Conservation (phyloP, 2,888 invertebrate species). For the Oeneis ivallda region DNA sequence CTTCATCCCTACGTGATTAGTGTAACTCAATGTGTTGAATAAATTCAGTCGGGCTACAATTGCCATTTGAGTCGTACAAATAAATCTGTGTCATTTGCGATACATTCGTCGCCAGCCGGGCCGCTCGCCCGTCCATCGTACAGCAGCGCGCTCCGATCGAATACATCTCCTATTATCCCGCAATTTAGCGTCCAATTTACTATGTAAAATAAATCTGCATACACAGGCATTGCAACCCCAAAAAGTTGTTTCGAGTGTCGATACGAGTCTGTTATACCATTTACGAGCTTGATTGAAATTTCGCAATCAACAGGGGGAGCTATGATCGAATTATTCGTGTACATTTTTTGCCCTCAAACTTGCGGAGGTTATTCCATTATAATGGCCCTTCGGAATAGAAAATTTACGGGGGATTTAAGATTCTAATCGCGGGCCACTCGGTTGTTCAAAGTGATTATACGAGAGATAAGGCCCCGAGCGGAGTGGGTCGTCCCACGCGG, state of each 20-base stretch:
- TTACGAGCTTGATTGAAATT: constrained; percentile 81
- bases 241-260: constrained; percentile 77
- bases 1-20: constrained; percentile 70
- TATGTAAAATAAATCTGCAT: constrained; percentile 42
- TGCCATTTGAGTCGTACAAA: constrained; percentile 74
- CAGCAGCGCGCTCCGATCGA: constrained; percentile 40
- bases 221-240: constrained; percentile 61
- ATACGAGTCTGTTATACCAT: constrained; percentile 75
- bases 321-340: constrained; percentile 79
- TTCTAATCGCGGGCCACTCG: constrained; percentile 75
- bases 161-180: constrained; percentile 44
- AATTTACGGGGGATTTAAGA: constrained; percentile 79
- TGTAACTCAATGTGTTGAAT: constrained; percentile 62
- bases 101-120: constrained; percentile 62
- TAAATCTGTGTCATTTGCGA: constrained; percentile 76
- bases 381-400: constrained; percentile 71
- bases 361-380: constrained; percentile 70
- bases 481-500: constrained; percentile 68
- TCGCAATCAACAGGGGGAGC: constrained; percentile 78
- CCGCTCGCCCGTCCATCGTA: constrained; percentile 41
- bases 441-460: constrained; percentile 80
- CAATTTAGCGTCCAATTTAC: constrained; percentile 50
- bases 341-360: constrained; percentile 72
- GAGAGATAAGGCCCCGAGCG: constrained; percentile 69
- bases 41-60: constrained; percentile 63